Conservation (phyloP, 2,888 invertebrate genomes). For the Limnephilus marmoratus region DNA sequence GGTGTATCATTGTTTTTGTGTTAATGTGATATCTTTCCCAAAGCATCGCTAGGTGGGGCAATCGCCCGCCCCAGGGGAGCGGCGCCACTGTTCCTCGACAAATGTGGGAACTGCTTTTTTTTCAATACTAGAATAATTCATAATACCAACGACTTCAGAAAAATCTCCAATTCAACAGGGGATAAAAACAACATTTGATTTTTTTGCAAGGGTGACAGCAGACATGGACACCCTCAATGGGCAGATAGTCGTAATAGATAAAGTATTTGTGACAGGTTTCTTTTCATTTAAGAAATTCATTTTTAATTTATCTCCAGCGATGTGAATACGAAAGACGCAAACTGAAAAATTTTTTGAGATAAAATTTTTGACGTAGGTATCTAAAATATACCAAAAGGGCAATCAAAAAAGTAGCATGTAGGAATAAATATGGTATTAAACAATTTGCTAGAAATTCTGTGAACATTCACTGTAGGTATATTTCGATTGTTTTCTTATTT, state of each 20-base stretch:
- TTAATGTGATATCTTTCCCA: slow-evolving; percentile 47
- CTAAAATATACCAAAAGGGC: background rate
- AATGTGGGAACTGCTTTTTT: slow-evolving; percentile 33
- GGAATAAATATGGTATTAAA: too few species aligned
- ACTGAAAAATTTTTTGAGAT: background rate
- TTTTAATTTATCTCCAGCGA: background rate
- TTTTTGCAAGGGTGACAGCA: background rate
- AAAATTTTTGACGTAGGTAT: background rate
- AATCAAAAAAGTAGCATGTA: too few species aligned
- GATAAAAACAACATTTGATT: background rate
- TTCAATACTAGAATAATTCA: background rate
- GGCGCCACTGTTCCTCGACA: slow-evolving; percentile 60
- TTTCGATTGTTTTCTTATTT: too few species aligned
- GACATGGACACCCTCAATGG: background rate
- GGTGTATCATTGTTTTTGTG: slow-evolving; percentile 6
- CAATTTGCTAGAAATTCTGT: too few species aligned
- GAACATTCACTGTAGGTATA: too few species aligned
- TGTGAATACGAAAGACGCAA: background rate
- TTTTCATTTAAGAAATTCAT: background rate
- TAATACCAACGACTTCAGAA: background rate
- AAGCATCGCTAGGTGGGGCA: slow-evolving; percentile 33
- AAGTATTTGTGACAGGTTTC: background rate
- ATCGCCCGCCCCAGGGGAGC: slow-evolving; percentile 40
- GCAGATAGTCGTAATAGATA: background rate
- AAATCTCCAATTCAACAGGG: background rate